These are phyloP conservation scores for Calyptommatus sinebrachiatus DNA, from an alignment of 2,113 vertebrate species.

Conservation along the genomic window DNA sequence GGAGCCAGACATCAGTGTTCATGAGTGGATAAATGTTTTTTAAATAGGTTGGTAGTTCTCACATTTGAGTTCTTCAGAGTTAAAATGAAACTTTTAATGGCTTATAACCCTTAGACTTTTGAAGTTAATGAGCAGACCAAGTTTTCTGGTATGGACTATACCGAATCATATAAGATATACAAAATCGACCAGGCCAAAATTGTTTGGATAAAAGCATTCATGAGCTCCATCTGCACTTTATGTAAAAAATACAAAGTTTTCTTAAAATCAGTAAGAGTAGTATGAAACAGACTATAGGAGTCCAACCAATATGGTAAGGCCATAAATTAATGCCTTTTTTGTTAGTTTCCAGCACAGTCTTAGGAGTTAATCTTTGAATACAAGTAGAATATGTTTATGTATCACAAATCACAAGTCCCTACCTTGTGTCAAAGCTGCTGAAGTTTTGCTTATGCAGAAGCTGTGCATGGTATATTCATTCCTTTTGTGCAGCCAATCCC, in stretches of 20 bases:
- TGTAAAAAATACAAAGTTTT: background rate
- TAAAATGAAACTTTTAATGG: background rate
- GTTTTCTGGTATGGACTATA: background rate
- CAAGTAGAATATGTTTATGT: no score
- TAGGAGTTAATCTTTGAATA: no score
- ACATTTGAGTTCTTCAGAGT: background rate
- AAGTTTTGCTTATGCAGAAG: no score
- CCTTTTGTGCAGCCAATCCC: no score
- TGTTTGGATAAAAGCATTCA: background rate
- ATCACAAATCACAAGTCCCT: no score
- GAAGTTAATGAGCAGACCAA: background rate
- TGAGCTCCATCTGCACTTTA: background rate
- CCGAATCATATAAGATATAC: background rate
- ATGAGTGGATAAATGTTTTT: background rate
- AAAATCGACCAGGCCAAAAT: background rate
- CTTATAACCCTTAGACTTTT: background rate
- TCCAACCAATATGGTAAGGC: no score
- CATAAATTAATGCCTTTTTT: background rate
- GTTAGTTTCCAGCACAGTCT: background rate
- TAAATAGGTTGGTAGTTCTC: background rate
- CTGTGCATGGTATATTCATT: no score
- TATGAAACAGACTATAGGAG: background rate
- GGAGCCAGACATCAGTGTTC: background rate
- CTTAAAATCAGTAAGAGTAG: background rate
- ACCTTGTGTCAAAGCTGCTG: no score